Evolutionary conservation across 2,797 vertebrate species (phyloP).

Genomic region (Parauchenoglanis punctatus): DNA sequence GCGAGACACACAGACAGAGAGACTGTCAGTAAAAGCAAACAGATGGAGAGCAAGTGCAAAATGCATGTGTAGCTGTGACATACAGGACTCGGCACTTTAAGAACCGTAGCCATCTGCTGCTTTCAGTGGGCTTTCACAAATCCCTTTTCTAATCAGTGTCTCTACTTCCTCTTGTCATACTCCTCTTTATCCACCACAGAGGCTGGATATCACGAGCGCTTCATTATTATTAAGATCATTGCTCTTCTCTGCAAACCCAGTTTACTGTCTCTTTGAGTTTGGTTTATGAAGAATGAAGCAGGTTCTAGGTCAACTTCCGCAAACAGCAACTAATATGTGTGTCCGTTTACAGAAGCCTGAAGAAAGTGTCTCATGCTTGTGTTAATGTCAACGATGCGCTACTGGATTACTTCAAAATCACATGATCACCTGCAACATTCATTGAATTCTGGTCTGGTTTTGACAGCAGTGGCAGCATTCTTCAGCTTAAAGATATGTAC

Average conservation of each 20-base stretch:
- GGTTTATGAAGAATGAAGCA: constrained; percentile 1
- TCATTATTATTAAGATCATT: no score
- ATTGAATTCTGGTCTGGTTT: neutral
- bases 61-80: constrained; percentile 41
- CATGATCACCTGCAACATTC: neutral
- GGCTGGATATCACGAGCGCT: neutral
- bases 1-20: neutral
- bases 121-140: constrained; percentile 56
- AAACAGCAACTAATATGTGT: neutral
- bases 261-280: neutral
- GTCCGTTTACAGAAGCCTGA: constrained; percentile 20
- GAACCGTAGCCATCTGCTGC: constrained; percentile 53
- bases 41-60: constrained; percentile 37
- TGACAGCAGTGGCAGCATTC: neutral
- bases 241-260: neutral
- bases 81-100: constrained; percentile 50
- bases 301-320: neutral
- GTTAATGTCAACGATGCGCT: neutral
- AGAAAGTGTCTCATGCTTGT: neutral
- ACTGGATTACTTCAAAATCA: neutral
- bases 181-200: constrained; percentile 12
- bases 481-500: neutral
- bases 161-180: constrained; percentile 28
- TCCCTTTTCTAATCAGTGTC: constrained; percentile 54
- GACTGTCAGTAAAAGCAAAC: constrained; percentile 18